These are phyloP conservation scores for Thalpophila matura DNA, from an alignment of 2,888 invertebrate species.

Conservation along the genomic window DNA sequence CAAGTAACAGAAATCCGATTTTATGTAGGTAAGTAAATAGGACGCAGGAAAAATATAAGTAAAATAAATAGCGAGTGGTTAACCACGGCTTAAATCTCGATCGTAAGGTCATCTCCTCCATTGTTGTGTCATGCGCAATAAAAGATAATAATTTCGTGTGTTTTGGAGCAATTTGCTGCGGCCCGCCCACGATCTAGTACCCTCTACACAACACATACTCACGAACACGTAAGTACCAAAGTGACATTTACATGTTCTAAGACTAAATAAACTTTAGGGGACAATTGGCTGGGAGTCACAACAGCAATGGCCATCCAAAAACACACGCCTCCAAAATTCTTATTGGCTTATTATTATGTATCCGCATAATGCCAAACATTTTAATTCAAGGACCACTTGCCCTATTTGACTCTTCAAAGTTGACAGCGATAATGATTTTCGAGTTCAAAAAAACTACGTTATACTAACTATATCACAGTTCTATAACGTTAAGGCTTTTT, in stretches of 20 bases:
- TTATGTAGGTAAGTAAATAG: slow-evolving; percentile 53
- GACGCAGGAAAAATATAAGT: slow-evolving; percentile 62
- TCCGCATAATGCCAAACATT: slow-evolving; percentile 51
- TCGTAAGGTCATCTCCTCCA: slow-evolving; percentile 84
- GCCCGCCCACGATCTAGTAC: slow-evolving; percentile 75
- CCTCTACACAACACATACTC: slow-evolving; percentile 45
- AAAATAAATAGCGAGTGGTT: slow-evolving; percentile 71
- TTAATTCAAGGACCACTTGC: slow-evolving; percentile 66
- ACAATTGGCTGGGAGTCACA: slow-evolving; percentile 14
- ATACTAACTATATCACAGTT: background rate
- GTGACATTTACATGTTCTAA: slow-evolving; percentile 40
- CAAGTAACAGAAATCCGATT: slow-evolving; percentile 14
- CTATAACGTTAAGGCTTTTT: background rate
- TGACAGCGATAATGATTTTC: too few species aligned
- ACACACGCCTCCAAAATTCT: slow-evolving; percentile 38
- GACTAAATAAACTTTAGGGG: slow-evolving; percentile 42
- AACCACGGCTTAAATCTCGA: slow-evolving; percentile 75
- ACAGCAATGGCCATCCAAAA: slow-evolving; percentile 25
- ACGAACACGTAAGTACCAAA: slow-evolving; percentile 34
- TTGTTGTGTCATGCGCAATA: slow-evolving; percentile 86
- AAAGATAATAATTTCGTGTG: slow-evolving; percentile 86
- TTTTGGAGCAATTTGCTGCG: slow-evolving; percentile 84
- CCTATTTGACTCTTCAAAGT: slow-evolving; percentile 56
- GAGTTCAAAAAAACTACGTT: too few species aligned
- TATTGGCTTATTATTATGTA: slow-evolving; percentile 44